Conservation (phyloP, 2,888 invertebrate genomes). For the Augochlorella aurata region DNA sequence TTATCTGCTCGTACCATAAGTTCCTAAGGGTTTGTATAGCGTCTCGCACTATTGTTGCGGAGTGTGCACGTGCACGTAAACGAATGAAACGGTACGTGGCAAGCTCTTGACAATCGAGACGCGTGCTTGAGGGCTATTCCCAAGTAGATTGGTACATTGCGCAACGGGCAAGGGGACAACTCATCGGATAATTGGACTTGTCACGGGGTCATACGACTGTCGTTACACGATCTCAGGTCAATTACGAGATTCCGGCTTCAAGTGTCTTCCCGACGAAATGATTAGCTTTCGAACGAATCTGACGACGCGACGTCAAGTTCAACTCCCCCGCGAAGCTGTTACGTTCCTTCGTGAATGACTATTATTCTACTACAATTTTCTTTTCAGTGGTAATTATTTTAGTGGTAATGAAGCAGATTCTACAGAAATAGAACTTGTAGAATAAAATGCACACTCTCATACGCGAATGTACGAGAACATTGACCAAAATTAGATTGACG, state of each 20-base stretch:
- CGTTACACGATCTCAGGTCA: conserved; percentile 55
- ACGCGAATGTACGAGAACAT: too few relatives aligned
- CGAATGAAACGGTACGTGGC: conserved; percentile 20
- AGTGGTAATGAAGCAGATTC: too few relatives aligned
- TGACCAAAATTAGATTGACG: too few relatives aligned
- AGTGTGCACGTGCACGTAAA: conserved; percentile 33
- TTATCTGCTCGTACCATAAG: not conserved
- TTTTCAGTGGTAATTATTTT: too few relatives aligned
- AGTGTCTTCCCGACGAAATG: conserved; percentile 34
- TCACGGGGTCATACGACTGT: conserved; percentile 49
- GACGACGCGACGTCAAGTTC: not conserved
- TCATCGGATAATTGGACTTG: conserved; percentile 64
- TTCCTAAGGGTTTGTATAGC: not conserved
- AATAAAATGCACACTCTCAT: too few relatives aligned
- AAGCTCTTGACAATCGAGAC: conserved; percentile 49
- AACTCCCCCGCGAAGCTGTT: not conserved
- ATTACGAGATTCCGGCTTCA: conserved; percentile 46
- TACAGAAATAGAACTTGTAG: too few relatives aligned
- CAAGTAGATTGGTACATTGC: conserved; percentile 58
- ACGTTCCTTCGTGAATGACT: not conserved
- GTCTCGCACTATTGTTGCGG: not conserved
- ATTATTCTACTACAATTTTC: too few relatives aligned
- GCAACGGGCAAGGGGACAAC: conserved; percentile 42
- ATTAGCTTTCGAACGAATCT: not conserved
- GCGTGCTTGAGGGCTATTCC: conserved; percentile 53